These are phyloP conservation scores for Leptobrachium ailaonicum DNA, from an alignment of 2,113 vertebrate genomes.

Conservation along the genomic window DNA sequence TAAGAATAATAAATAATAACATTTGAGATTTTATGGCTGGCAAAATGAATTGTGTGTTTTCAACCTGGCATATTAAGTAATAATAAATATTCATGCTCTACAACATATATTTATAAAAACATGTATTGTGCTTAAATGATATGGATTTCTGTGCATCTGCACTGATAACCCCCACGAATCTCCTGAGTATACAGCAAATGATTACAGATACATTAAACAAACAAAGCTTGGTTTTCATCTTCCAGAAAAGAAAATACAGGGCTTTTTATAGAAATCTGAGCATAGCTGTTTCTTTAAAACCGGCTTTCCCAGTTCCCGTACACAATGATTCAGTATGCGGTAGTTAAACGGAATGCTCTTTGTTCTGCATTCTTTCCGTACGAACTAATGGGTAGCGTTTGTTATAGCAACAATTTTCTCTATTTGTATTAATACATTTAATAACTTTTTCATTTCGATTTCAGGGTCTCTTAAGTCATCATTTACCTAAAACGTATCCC, in stretches of 20 bases:
- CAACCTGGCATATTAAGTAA: too few relatives aligned
- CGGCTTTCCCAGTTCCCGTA: slow-evolving; percentile 16
- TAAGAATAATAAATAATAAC: too few relatives aligned
- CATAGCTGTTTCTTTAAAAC: slow-evolving; percentile 32
- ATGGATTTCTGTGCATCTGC: neutral
- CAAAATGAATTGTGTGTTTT: too few relatives aligned
- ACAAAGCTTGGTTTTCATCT: slow-evolving; percentile 18
- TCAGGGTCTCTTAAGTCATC: neutral
- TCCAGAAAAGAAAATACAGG: too few relatives aligned
- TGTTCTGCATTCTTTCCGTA: slow-evolving; percentile 11
- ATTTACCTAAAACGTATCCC: neutral
- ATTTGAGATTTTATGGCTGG: too few relatives aligned
- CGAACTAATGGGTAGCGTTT: neutral
- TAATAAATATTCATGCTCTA: neutral
- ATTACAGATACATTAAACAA: slow-evolving; percentile 18
- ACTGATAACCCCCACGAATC: slow-evolving; percentile 5
- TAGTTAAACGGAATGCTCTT: neutral
- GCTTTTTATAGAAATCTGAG: neutral
- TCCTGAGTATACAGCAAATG: slow-evolving; percentile 19
- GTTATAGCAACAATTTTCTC: neutral
- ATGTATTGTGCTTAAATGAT: neutral
- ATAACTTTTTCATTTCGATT: neutral
- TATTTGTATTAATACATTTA: neutral
- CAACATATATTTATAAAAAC: neutral
- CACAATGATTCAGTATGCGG: slow-evolving; percentile 1